Evolutionary conservation across 2,888 invertebrate genomes (phyloP).

Genomic region (Rhamphomyia laevipes): DNA sequence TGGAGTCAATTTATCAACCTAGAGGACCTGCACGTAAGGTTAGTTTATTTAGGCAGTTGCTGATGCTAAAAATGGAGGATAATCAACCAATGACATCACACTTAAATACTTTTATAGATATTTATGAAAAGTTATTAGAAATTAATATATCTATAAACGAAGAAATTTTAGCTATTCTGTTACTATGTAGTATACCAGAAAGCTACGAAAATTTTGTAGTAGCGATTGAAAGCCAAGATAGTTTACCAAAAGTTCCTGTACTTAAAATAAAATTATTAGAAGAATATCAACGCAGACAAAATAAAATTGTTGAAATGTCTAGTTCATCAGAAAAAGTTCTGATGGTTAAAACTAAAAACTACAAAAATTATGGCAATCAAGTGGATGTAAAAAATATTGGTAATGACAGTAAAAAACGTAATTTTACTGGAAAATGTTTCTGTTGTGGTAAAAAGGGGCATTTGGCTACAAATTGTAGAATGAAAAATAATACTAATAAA

Average conservation of each 20-base stretch:
- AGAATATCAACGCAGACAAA: not conserved
- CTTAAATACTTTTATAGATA: conserved; percentile 9
- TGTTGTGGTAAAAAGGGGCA: not conserved
- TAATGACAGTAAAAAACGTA: not conserved
- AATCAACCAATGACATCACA: conserved; percentile 4
- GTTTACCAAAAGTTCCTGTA: not conserved
- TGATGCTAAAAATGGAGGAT: conserved; percentile 6
- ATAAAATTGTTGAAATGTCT: not conserved
- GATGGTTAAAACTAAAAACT: not conserved
- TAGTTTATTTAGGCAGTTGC: conserved; percentile 9
- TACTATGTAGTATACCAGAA: not conserved
- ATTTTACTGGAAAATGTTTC: not conserved
- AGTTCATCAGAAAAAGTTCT: not conserved
- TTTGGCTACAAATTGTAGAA: not conserved
- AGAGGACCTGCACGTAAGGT: conserved; percentile 10
- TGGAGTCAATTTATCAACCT: conserved; percentile 7
- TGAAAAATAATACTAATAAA: not conserved
- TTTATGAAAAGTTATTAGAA: conserved; percentile 2
- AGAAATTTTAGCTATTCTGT: not conserved
- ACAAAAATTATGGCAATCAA: too few relatives aligned
- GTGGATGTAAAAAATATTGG: not conserved
- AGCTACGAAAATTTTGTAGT: not conserved
- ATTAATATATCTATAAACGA: not conserved
- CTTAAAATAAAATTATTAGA: not conserved
- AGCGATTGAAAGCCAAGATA: not conserved